Percentiles rank a stretch among this genome's conserved stretches.
phyloP scores from a whole-genome alignment of 2,797 vertebrate genomes.

The Rhinophrynus dorsalis region DNA sequence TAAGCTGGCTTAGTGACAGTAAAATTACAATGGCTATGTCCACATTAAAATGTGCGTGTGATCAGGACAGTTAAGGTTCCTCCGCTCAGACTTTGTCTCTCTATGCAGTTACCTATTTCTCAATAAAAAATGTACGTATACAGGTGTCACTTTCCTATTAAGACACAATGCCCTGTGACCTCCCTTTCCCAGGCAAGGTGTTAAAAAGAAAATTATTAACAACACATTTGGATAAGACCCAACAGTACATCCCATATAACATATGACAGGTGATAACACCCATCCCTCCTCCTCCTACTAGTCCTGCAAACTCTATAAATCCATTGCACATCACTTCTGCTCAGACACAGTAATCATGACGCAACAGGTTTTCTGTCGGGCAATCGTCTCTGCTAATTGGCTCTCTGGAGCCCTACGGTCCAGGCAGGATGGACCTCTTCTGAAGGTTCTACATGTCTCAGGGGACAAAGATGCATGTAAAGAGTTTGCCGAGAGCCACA shows the following conservation, averaged over 20 bases:
- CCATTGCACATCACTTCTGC: no score
- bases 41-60: not conserved
- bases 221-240: not conserved
- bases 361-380: slow-evolving; percentile 64
- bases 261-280: not conserved
- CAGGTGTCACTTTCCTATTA: not conserved
- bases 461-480: slow-evolving; percentile 71
- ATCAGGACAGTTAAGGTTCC: no score
- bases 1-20: not conserved
- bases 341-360: slow-evolving; percentile 67
- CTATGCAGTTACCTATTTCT: no score
- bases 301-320: not conserved
- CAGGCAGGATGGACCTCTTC: slow-evolving; percentile 65
- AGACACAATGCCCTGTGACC: not conserved
- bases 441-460: slow-evolving; percentile 80
- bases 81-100: no score
- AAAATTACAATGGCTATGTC: not conserved
- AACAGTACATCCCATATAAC: not conserved
- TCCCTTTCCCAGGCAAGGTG: not conserved
- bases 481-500: slow-evolving; percentile 80
- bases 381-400: slow-evolving; percentile 83
- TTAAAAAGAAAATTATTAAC: slow-evolving; percentile 19
- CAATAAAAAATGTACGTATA: no score
- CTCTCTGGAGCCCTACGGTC: slow-evolving; percentile 74
- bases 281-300: not conserved